Percentiles rank a stretch among this genome's conserved stretches.
These are phyloP conservation scores for Anas platyrhynchos DNA, from an alignment of 2,113 vertebrate species.

Conservation along the genomic window DNA sequence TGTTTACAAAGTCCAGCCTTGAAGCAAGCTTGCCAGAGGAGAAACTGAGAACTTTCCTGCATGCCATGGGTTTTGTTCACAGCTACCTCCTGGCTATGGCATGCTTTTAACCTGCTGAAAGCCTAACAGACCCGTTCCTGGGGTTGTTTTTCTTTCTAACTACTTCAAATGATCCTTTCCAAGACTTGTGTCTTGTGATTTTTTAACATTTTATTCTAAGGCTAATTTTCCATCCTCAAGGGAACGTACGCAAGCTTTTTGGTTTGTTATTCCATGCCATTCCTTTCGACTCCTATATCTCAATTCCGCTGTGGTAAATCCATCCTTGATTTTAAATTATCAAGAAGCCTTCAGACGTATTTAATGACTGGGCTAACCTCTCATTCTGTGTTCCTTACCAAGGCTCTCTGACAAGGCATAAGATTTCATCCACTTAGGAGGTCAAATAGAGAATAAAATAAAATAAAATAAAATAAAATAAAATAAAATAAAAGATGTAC, in stretches of 20 bases:
- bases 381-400: not conserved
- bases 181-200: not conserved
- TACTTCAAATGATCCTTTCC: not conserved
- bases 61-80: not conserved
- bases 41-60: conserved; percentile 12
- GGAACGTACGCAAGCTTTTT: not conserved
- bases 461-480: not conserved
- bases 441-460: not conserved
- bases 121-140: not conserved
- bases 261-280: not conserved
- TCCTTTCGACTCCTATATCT: not conserved
- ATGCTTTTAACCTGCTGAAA: conserved; percentile 9
- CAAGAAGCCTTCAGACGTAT: not conserved
- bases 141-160: not conserved
- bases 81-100: not conserved
- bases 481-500: not conserved
- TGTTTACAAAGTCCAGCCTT: conserved; percentile 19
- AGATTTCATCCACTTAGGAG: not conserved
- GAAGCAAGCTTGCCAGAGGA: conserved; percentile 3
- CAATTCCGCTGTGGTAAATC: not conserved
- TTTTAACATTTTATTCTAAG: not conserved
- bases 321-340: not conserved
- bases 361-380: not conserved
- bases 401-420: not conserved
- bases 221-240: not conserved